Conservation (phyloP, 2,888 invertebrate species). For the Andrena camellia region DNA sequence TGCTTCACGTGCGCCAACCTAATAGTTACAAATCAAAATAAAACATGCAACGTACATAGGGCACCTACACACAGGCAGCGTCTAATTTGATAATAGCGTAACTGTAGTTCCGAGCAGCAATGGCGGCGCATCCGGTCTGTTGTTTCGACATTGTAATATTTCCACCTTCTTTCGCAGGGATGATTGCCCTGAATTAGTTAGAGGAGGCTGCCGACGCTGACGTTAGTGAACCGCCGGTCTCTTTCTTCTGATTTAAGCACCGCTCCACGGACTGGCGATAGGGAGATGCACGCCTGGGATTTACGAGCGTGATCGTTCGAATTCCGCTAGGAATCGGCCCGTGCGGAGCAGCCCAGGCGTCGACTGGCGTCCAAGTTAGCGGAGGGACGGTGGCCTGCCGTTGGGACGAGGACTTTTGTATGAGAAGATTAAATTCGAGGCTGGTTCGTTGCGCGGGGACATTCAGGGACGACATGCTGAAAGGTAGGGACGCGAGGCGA, state of each 20-base stretch:
- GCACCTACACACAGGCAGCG: not conserved
- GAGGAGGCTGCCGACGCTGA: not conserved
- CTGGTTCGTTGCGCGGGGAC: slow-evolving; percentile 4
- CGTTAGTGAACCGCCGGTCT: not conserved
- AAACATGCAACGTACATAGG: not conserved
- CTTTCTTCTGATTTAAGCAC: not conserved
- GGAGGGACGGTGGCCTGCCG: not conserved
- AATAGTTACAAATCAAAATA: slow-evolving; percentile 1
- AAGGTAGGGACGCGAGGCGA: slow-evolving; percentile 58
- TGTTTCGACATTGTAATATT: slow-evolving; percentile 48
- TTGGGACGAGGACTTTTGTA: slow-evolving; percentile 42
- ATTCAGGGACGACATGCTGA: slow-evolving; percentile 47
- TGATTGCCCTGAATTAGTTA: not conserved
- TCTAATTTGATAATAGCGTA: slow-evolving; percentile 49
- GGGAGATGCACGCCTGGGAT: not conserved
- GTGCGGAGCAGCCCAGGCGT: slow-evolving; percentile 9
- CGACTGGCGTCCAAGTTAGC: slow-evolving; percentile 7
- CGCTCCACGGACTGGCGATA: not conserved
- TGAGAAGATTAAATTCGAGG: slow-evolving; percentile 45
- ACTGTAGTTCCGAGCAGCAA: slow-evolving; percentile 30
- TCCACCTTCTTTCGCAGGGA: not conserved
- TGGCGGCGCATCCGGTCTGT: slow-evolving; percentile 61
- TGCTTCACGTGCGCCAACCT: slow-evolving; percentile 19
- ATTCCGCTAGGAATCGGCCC: slow-evolving; percentile 22
- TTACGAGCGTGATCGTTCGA: slow-evolving; percentile 28